phyloP scores from a whole-genome alignment of 2,113 vertebrate genomes.

The Leucopternis melanops region DNA sequence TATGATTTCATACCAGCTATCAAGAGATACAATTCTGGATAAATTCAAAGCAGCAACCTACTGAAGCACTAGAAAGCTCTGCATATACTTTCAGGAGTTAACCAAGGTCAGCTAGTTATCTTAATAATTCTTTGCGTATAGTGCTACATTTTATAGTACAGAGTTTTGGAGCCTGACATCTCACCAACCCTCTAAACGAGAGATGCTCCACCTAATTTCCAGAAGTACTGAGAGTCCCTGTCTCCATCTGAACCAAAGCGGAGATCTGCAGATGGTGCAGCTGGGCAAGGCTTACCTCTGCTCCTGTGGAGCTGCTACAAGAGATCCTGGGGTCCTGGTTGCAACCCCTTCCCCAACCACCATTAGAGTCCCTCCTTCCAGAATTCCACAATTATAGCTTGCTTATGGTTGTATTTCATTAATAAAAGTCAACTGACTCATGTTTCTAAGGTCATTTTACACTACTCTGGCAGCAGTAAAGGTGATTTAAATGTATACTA shows the following conservation, averaged over 20 bases:
- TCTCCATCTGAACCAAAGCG: not conserved
- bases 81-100: not conserved
- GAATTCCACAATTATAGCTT: not conserved
- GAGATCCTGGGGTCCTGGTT: not conserved
- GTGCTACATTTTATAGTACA: not conserved
- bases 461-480: not conserved
- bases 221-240: not conserved
- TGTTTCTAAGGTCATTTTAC: slow-evolving; percentile 2
- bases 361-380: not conserved
- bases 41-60: not conserved
- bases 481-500: not conserved
- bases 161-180: not conserved
- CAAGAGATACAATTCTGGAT: not conserved
- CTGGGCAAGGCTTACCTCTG: not conserved
- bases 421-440: not conserved
- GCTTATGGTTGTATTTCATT: not conserved
- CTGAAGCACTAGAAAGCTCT: not conserved
- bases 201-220: not conserved
- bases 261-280: not conserved
- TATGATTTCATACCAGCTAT: not conserved
- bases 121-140: not conserved
- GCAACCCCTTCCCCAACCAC: not conserved
- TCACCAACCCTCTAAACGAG: not conserved
- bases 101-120: not conserved
- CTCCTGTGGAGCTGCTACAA: not conserved